Percentiles rank a stretch among this genome's conserved stretches.
These are phyloP conservation scores for Stegastes partitus DNA, from an alignment of 2,113 vertebrate species.

Conservation along the genomic window DNA sequence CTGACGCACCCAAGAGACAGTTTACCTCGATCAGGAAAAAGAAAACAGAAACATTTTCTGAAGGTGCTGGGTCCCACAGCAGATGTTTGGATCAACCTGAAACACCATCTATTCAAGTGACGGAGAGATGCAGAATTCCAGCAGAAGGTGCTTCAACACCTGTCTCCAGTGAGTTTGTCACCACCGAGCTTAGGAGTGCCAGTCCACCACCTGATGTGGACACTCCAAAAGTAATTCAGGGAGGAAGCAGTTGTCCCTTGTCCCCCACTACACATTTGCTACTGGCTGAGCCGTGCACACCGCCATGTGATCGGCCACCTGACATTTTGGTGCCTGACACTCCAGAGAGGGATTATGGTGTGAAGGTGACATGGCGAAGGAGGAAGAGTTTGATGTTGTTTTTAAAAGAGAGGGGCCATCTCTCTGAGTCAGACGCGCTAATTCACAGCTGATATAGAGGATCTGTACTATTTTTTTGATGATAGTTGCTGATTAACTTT, in stretches of 20 bases:
- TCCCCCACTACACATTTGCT: slow-evolving; percentile 28
- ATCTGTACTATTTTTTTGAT: no score
- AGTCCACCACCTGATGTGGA: slow-evolving; percentile 69
- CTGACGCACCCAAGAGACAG: slow-evolving; percentile 41
- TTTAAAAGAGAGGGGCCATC: slow-evolving; percentile 82
- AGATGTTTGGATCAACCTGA: slow-evolving; percentile 14
- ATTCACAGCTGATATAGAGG: slow-evolving; percentile 71
- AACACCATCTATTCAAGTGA: slow-evolving; percentile 1
- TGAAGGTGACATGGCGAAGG: slow-evolving; percentile 91
- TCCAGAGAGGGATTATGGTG: slow-evolving; percentile 90
- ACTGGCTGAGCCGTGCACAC: slow-evolving; percentile 3
- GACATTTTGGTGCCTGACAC: slow-evolving; percentile 89
- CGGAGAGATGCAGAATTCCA: slow-evolving; percentile 7
- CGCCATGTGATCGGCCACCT: slow-evolving; percentile 46
- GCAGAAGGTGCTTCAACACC: slow-evolving; percentile 32
- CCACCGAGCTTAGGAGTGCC: slow-evolving; percentile 24
- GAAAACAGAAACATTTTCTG: slow-evolving; percentile 3
- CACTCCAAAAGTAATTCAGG: slow-evolving; percentile 70
- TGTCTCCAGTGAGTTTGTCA: background rate
- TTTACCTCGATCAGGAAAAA: slow-evolving; percentile 5
- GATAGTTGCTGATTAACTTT: background rate
- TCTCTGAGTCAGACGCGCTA: slow-evolving; percentile 79
- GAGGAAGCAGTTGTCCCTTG: slow-evolving; percentile 26
- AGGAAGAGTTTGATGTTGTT: slow-evolving; percentile 83
- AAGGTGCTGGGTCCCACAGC: background rate